These are phyloP conservation scores for Pogona vitticeps DNA, from an alignment of 2,113 vertebrate genomes.

Conservation along the genomic window DNA sequence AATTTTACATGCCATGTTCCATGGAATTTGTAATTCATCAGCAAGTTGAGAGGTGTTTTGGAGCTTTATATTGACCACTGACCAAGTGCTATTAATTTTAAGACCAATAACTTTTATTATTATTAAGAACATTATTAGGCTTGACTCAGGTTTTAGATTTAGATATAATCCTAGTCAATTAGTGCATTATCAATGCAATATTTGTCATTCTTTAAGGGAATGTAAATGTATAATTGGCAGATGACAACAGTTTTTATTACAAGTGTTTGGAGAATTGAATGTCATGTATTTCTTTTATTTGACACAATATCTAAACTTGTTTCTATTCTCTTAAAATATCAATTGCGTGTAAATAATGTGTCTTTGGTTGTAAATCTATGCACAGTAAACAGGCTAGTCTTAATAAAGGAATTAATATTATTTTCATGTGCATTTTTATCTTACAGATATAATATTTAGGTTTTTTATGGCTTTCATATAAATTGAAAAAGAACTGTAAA, in stretches of 20 bases:
- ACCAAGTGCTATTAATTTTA: constrained; percentile 41
- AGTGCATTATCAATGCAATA: constrained; percentile 72
- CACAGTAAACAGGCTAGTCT: constrained; percentile 58
- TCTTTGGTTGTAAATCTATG: constrained; percentile 73
- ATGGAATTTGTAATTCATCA: background rate
- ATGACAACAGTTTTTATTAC: constrained; percentile 65
- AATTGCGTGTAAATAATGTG: constrained; percentile 72
- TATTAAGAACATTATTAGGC: constrained; percentile 40
- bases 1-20: background rate
- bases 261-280: constrained; percentile 42
- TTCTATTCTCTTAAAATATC: constrained; percentile 57
- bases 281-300: constrained; percentile 65
- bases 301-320: constrained; percentile 43
- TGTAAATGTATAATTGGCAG: constrained; percentile 52
- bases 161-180: constrained; percentile 53
- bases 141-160: constrained; percentile 68
- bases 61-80: constrained; percentile 50
- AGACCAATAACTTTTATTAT: constrained; percentile 5
- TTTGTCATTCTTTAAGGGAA: constrained; percentile 59
- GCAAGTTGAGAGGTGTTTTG: background rate
- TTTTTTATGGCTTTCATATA: constrained; percentile 34
- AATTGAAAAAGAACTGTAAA: constrained; percentile 6
- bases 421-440: constrained; percentile 39
- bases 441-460: constrained; percentile 49
- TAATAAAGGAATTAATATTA: constrained; percentile 75